phyloP scores from a whole-genome alignment of 1,140 invertebrate genomes.

The Aporrectodea caliginosa region DNA sequence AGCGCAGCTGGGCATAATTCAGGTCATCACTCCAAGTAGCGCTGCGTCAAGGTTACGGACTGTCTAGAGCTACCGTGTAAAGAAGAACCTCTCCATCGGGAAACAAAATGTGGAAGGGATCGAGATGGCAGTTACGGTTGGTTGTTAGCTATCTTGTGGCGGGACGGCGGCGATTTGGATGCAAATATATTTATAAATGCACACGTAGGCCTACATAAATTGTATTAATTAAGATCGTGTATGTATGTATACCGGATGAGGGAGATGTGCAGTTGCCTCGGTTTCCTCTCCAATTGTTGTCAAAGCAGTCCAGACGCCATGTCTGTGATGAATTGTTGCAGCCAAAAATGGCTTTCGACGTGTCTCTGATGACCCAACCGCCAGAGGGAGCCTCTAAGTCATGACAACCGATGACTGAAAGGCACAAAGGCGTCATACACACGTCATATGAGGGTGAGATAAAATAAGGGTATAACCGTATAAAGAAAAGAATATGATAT shows the following conservation, averaged over 20 bases:
- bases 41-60: too few relatives aligned
- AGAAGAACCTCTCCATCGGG: background rate
- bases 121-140: too few relatives aligned
- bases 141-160: too few relatives aligned
- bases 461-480: background rate
- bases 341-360: background rate
- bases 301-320: conserved; percentile 12
- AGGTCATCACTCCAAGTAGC: too few relatives aligned
- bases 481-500: background rate
- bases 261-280: conserved; percentile 1
- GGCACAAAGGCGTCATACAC: too few relatives aligned
- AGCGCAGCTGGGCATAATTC: too few relatives aligned
- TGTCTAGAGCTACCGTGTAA: background rate
- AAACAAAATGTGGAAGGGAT: background rate
- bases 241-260: too few relatives aligned
- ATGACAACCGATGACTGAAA: conserved; percentile 16
- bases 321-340: conserved; percentile 10
- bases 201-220: background rate
- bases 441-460: too few relatives aligned
- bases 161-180: too few relatives aligned
- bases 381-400: background rate
- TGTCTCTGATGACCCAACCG: conserved; percentile 13
- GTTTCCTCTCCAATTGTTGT: conserved; percentile 8
- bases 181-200: background rate
- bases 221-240: background rate